A percentile compares a stretch with the other conserved stretches of the same genome.
These are phyloP conservation scores for Porites rus DNA, from an alignment of 92 coral and sea anemone species.

Conservation along the genomic window DNA sequence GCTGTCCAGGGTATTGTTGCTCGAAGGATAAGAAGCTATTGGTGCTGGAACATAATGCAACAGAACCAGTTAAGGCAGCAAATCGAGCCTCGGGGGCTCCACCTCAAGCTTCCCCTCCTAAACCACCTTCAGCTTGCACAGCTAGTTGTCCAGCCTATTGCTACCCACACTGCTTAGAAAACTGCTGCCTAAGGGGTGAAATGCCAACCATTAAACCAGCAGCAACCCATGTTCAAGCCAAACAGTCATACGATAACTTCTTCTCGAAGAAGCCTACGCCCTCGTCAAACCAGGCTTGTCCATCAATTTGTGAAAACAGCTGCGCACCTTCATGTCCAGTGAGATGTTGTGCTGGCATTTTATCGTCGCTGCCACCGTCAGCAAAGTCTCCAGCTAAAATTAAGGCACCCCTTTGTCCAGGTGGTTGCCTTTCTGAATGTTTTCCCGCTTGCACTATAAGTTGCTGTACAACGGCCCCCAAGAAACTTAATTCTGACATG, in stretches of 20 bases:
- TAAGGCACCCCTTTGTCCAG: slow-evolving; percentile 26
- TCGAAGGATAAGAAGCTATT: background rate
- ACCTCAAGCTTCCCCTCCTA: background rate
- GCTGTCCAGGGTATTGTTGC: slow-evolving; percentile 51
- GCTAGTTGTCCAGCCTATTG: slow-evolving; percentile 69
- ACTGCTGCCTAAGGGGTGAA: slow-evolving; percentile 31
- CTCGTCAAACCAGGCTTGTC: slow-evolving; percentile 34
- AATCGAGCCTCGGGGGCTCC: background rate
- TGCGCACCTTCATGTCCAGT: slow-evolving; percentile 43
- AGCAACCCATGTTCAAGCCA: slow-evolving; percentile 2
- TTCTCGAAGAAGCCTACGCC: slow-evolving; percentile 21
- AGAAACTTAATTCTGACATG: background rate
- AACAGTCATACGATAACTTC: slow-evolving; percentile 29
- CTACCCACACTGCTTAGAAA: slow-evolving; percentile 57
- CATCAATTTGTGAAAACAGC: slow-evolving; percentile 18
- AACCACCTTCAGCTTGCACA: slow-evolving; percentile 41
- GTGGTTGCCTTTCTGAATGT: slow-evolving; percentile 40
- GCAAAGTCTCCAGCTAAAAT: background rate
- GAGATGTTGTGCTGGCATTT: slow-evolving; percentile 22
- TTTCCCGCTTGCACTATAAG: slow-evolving; percentile 44
- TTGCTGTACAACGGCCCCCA: slow-evolving; percentile 23
- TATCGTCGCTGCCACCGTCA: background rate
- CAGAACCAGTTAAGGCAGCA: background rate
- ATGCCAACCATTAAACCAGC: slow-evolving; percentile 1
- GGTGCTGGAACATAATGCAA: background rate